Conservation (phyloP, 2,888 invertebrate genomes). For the Drosophila recens region DNA sequence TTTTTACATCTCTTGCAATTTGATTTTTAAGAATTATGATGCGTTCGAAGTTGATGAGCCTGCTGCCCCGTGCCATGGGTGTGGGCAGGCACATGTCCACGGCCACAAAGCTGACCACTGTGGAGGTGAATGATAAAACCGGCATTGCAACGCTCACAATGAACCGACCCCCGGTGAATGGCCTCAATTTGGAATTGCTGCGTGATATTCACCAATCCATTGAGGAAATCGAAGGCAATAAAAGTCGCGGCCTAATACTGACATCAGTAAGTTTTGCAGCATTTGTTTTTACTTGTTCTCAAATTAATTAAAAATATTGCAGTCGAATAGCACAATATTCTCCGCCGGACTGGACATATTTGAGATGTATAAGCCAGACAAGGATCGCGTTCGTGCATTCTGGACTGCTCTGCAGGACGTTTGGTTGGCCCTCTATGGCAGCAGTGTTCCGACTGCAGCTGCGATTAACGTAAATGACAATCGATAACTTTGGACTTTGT, state of each 20-base stretch:
- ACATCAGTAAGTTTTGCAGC: conserved; percentile 88
- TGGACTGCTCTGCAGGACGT: conserved; percentile 92
- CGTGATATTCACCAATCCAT: conserved; percentile 88
- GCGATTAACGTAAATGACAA: conserved; percentile 90
- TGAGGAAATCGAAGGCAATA: conserved; percentile 87
- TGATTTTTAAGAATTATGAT: conserved; percentile 50
- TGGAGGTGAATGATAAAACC: conserved; percentile 88
- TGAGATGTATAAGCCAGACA: conserved; percentile 94
- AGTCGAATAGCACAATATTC: conserved; percentile 86
- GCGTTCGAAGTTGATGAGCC: conserved; percentile 47
- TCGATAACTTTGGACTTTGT: background rate
- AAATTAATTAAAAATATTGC: background rate
- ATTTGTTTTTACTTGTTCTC: background rate
- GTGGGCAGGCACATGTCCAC: conserved; percentile 52
- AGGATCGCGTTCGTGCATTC: conserved; percentile 89
- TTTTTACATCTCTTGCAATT: conserved; percentile 21
- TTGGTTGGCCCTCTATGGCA: conserved; percentile 92
- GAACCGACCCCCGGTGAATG: conserved; percentile 92
- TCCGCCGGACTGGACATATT: conserved; percentile 93
- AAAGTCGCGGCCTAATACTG: conserved; percentile 90
- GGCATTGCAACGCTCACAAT: conserved; percentile 91
- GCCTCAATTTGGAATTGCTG: conserved; percentile 91
- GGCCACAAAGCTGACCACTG: conserved; percentile 85
- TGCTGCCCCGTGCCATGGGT: conserved; percentile 38
- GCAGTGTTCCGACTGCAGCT: conserved; percentile 90